Conservation (phyloP, 2,797 vertebrate genomes). For the Falco concolor region DNA sequence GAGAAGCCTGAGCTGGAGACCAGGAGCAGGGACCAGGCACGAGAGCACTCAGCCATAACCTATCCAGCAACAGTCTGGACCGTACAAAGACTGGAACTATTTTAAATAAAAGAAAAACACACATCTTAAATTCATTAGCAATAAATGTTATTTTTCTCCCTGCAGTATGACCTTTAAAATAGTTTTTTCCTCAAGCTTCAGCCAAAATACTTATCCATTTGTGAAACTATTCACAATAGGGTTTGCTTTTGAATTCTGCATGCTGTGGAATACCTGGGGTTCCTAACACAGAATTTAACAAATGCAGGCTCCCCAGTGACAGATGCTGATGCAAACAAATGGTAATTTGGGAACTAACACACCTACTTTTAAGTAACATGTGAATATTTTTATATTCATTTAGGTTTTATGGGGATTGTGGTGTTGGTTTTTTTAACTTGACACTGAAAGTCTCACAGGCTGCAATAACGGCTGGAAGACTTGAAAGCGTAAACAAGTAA, state of each 20-base stretch:
- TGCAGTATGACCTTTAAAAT: not conserved
- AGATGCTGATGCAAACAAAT: not conserved
- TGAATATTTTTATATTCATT: not conserved
- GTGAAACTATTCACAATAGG: not conserved
- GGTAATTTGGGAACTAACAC: not conserved
- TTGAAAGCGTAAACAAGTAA: not conserved
- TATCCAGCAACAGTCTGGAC: not conserved
- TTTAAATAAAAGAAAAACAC: not conserved
- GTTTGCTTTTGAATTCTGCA: not conserved
- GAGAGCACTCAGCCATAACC: not conserved
- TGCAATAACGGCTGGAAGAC: not conserved
- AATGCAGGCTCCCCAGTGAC: not conserved
- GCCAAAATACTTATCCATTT: not conserved
- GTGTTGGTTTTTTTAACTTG: not conserved
- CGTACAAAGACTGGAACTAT: not conserved
- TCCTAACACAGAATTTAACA: not conserved
- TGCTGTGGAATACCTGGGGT: not conserved
- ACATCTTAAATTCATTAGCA: not conserved
- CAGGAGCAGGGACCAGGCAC: fast-evolving
- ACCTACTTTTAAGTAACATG: not conserved
- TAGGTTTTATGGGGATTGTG: not conserved
- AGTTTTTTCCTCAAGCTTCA: not conserved
- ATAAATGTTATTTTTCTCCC: not conserved
- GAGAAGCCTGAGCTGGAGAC: not conserved
- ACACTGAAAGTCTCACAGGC: not conserved